Evolutionary conservation across 2,888 invertebrate species (phyloP).

Genomic region (Schrankia costaestrigalis): DNA sequence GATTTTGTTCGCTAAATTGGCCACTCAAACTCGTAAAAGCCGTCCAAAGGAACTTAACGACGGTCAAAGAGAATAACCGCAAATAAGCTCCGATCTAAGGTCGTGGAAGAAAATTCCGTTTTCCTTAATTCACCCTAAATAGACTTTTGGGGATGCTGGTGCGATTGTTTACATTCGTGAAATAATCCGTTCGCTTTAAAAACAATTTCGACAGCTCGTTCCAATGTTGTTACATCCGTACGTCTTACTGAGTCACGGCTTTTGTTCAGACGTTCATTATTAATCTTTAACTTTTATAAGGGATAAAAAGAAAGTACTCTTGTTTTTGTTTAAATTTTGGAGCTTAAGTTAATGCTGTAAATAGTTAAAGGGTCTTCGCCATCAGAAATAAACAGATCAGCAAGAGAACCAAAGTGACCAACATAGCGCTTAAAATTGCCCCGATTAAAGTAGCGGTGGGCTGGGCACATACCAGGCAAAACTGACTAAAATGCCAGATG

Average conservation of each 20-base stretch:
- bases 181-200: conserved; percentile 54
- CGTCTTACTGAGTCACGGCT: conserved; percentile 17
- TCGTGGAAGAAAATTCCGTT: conserved; percentile 72
- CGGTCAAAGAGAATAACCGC: conserved; percentile 81
- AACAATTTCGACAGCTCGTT: conserved; percentile 42
- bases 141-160: conserved; percentile 62
- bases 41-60: conserved; percentile 77
- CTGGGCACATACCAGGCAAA: too few species aligned
- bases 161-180: conserved; percentile 68
- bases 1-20: conserved; percentile 77
- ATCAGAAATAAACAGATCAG: too few species aligned
- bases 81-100: conserved; percentile 78
- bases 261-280: conserved; percentile 10
- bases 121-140: conserved; percentile 76
- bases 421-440: too few species aligned
- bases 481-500: too few species aligned
- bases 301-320: too few species aligned
- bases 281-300: too few species aligned
- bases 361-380: too few species aligned
- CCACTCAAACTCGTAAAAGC: conserved; percentile 79
- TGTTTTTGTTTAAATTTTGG: too few species aligned
- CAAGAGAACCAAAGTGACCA: too few species aligned
- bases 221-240: conserved; percentile 27
- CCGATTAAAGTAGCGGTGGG: too few species aligned
- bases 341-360: too few species aligned